phyloP scores from a whole-genome alignment of 2,797 vertebrate genomes.

The Simalia tracyae region DNA sequence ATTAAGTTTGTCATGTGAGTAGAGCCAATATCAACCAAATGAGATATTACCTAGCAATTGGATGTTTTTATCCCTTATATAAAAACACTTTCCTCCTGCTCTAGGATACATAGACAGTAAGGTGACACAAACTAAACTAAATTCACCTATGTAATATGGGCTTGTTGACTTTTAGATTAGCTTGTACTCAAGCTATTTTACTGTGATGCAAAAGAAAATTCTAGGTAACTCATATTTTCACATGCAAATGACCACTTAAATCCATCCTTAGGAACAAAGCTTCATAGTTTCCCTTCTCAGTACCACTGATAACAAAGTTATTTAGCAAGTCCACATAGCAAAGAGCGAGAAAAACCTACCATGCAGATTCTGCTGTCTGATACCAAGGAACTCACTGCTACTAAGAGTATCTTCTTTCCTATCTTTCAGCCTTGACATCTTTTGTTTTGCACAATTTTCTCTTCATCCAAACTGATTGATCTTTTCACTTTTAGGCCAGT shows the following conservation, averaged over 20 bases:
- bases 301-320: background rate
- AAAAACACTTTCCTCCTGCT: background rate
- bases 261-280: background rate
- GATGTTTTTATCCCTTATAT: background rate
- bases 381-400: background rate
- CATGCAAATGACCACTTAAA: background rate
- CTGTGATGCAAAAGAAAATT: background rate
- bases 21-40: background rate
- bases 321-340: background rate
- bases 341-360: background rate
- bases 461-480: background rate
- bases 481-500: background rate
- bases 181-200: background rate
- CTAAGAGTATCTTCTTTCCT: background rate
- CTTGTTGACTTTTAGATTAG: background rate
- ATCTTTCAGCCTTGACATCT: background rate
- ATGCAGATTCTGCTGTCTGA: background rate
- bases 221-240: background rate
- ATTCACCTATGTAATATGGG: background rate
- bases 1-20: background rate
- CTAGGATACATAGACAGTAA: background rate
- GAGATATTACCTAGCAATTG: background rate
- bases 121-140: background rate
- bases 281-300: background rate
- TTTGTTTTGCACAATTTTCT: background rate